Evolutionary conservation across 2,113 vertebrate genomes (phyloP).

Genomic region (Sitta europaea): DNA sequence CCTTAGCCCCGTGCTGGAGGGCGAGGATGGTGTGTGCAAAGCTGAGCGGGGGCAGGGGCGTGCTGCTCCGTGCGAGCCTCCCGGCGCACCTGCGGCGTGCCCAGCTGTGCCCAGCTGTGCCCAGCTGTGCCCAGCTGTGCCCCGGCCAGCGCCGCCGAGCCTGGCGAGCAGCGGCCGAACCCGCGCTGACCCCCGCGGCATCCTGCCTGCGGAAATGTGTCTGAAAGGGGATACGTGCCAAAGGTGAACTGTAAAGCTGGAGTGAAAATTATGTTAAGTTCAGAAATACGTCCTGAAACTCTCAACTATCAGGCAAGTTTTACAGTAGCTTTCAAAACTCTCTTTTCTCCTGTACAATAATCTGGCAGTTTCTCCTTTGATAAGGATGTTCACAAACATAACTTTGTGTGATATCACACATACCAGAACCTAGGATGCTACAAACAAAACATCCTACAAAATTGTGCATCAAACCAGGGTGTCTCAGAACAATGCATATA

Average conservation of each 20-base stretch:
- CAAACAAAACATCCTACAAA: conserved; percentile 4
- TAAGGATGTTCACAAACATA: conserved; percentile 41
- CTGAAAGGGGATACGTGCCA: conserved; percentile 18
- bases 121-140: no score
- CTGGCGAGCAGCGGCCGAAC: no score
- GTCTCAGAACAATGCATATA: background rate
- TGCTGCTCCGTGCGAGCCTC: background rate
- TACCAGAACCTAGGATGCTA: background rate
- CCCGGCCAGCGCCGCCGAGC: no score
- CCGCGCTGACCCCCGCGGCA: no score
- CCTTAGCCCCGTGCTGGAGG: rapidly evolving
- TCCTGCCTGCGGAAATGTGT: conserved; percentile 10
- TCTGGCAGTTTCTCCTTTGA: conserved; percentile 22
- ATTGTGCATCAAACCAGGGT: background rate
- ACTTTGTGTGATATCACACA: conserved; percentile 15
- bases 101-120: background rate
- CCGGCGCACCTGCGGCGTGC: background rate
- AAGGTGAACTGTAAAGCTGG: conserved; percentile 44
- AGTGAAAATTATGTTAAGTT: conserved; percentile 48
- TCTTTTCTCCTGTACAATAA: conserved; percentile 1
- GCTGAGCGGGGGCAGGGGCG: background rate
- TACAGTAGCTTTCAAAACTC: conserved; percentile 21
- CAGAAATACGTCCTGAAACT: conserved; percentile 36
- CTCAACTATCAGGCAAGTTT: conserved; percentile 24
- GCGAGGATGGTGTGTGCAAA: rapidly evolving